phyloP scores from a whole-genome alignment of 2,113 vertebrate species.

The Macaca mulatta region DNA sequence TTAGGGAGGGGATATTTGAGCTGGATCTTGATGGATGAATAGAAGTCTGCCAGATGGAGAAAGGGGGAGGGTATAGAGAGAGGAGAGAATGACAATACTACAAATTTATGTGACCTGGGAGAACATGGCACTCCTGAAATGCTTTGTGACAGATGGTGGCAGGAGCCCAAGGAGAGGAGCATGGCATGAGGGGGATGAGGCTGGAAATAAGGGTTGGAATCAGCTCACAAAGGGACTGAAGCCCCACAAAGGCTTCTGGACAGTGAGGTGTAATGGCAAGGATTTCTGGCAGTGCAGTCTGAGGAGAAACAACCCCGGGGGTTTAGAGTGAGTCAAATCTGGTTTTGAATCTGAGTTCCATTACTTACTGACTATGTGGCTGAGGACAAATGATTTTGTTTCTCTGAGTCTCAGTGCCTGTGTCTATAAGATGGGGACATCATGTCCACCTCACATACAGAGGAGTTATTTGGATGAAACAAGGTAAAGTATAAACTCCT shows the following conservation, averaged over 20 bases:
- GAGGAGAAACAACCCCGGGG: background rate
- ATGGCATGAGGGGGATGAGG: background rate
- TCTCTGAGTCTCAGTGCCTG: background rate
- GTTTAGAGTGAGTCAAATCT: background rate
- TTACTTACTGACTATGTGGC: background rate
- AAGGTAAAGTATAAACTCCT: background rate
- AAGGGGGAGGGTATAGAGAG: background rate
- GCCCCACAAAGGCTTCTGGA: background rate
- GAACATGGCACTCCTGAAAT: background rate
- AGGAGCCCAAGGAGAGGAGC: background rate
- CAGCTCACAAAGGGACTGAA: background rate
- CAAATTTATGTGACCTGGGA: background rate
- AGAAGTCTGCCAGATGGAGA: background rate
- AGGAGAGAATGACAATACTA: background rate
- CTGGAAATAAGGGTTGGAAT: background rate
- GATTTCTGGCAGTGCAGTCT: background rate
- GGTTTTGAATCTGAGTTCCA: background rate
- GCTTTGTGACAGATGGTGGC: background rate
- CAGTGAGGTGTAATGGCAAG: background rate
- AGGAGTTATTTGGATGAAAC: background rate
- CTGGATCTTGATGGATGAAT: background rate
- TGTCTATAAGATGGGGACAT: background rate
- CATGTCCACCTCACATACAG: background rate
- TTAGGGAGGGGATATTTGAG: background rate
- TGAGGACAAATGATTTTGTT: background rate